Evolutionary conservation across 92 coral and sea anemone genomes (phyloP).

Genomic region (Zoanthus sansibaricus): DNA sequence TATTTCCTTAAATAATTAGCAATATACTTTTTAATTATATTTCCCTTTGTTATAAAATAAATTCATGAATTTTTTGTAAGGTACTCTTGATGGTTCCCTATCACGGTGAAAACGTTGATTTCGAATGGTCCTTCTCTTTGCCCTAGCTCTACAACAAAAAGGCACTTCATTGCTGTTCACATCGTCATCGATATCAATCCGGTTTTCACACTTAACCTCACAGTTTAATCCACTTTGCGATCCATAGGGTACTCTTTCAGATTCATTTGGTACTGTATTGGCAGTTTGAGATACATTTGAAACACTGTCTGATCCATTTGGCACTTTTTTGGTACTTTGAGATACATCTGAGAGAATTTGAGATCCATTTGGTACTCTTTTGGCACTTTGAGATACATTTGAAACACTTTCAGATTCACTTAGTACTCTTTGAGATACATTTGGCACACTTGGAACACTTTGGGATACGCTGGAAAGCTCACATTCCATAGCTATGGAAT

Average conservation of each 20-base stretch:
- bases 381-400: not conserved
- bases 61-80: not conserved
- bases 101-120: not conserved
- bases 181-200: not conserved
- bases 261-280: not conserved
- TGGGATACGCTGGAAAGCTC: conserved; percentile 4
- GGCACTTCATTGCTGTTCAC: not conserved
- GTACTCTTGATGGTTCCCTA: conserved; percentile 11
- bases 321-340: not conserved
- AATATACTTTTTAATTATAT: not conserved
- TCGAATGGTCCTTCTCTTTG: conserved; percentile 12
- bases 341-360: not conserved
- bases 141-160: not conserved
- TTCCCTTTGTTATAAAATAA: conserved; percentile 4
- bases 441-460: conserved; percentile 10
- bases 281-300: conserved; percentile 12
- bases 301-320: conserved; percentile 5
- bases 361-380: not conserved
- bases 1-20: not conserved
- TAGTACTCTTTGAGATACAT: conserved; percentile 12
- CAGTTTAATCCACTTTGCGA: not conserved
- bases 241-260: not conserved
- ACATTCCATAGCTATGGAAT: conserved; percentile 12
- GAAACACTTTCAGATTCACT: not conserved
- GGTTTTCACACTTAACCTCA: conserved; percentile 3